Evolutionary conservation across 2,113 vertebrate species (phyloP).

Genomic region (Calidris pygmaea): DNA sequence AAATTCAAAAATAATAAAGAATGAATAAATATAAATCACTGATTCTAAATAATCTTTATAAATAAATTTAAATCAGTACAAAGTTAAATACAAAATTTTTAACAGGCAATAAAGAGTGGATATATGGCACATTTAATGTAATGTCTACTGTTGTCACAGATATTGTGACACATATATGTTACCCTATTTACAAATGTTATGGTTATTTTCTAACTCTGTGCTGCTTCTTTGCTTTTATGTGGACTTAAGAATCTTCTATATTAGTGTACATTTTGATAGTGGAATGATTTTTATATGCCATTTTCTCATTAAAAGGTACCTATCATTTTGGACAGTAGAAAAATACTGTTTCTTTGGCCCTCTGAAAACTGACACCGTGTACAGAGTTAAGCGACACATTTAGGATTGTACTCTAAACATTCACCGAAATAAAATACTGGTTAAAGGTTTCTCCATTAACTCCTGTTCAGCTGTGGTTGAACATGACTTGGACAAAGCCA

Average conservation of each 20-base stretch:
- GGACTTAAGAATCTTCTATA: neutral
- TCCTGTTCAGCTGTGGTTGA: neutral
- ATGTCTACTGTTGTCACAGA: neutral
- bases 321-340: neutral
- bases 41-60: neutral
- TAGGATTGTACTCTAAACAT: neutral
- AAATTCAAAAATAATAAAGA: neutral
- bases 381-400: neutral
- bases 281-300: neutral
- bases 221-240: neutral
- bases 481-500: neutral
- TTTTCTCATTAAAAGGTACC: neutral
- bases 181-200: neutral
- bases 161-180: neutral
- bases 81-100: neutral
- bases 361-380: neutral
- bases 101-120: neutral
- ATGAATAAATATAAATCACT: neutral
- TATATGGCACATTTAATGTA: neutral
- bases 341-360: neutral
- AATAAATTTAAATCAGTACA: neutral
- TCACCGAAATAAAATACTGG: neutral
- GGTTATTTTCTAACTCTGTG: neutral
- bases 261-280: neutral
- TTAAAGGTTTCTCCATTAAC: neutral